Evolutionary conservation across 2,797 vertebrate species (phyloP).

Genomic region (Anguilla megastoma): DNA sequence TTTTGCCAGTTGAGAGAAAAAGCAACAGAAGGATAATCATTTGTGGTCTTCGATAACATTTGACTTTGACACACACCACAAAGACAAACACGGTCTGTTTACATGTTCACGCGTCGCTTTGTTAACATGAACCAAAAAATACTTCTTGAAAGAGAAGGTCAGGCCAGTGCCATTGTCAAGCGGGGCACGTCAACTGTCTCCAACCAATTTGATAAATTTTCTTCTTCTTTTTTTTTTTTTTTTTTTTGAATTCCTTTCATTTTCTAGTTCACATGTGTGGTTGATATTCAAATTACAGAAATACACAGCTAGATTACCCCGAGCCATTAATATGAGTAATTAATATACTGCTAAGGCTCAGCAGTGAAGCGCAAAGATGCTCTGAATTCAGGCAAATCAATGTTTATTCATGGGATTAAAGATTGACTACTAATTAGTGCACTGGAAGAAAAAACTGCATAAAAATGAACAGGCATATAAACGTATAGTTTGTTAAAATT

Average conservation of each 20-base stretch:
- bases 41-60: background rate
- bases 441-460: constrained; percentile 23
- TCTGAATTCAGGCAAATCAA: constrained; percentile 23
- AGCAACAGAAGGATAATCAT: background rate
- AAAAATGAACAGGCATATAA: constrained; percentile 28
- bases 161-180: constrained; percentile 13
- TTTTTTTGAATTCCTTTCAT: constrained; percentile 32
- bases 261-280: constrained; percentile 31
- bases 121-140: background rate
- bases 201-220: constrained; percentile 1
- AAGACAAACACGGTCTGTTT: background rate
- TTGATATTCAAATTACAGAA: constrained; percentile 39
- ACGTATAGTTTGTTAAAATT: constrained; percentile 31
- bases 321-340: constrained; percentile 39
- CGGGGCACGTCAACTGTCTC: constrained; percentile 3
- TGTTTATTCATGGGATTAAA: constrained; percentile 37
- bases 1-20: background rate
- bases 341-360: constrained; percentile 36
- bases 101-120: background rate
- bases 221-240: background rate
- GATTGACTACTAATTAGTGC: constrained; percentile 34
- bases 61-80: background rate
- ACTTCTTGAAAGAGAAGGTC: background rate
- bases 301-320: constrained; percentile 35
- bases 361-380: constrained; percentile 27